These are phyloP conservation scores for Butorides virescens DNA, from an alignment of 2,113 vertebrate genomes.

Conservation along the genomic window DNA sequence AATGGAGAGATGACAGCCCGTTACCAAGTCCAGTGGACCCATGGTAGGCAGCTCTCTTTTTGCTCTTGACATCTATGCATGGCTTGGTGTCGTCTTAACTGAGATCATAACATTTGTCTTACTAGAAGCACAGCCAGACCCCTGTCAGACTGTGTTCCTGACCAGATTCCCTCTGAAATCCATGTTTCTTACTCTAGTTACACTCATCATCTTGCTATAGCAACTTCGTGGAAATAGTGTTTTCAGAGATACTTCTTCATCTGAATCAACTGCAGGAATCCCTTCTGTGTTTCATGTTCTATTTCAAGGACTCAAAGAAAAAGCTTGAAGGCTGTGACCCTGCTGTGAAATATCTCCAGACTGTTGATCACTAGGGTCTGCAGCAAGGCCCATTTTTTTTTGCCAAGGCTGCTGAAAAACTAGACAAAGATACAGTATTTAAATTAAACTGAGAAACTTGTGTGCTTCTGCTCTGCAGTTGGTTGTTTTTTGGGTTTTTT, in stretches of 20 bases:
- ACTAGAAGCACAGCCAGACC: neutral
- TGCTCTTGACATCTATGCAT: neutral
- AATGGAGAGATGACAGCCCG: neutral
- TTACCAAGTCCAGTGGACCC: neutral
- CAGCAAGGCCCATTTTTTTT: neutral
- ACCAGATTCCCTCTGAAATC: neutral
- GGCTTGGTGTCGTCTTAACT: neutral
- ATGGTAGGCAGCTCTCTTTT: neutral
- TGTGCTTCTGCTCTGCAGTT: neutral
- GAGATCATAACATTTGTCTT: neutral
- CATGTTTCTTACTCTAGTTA: neutral
- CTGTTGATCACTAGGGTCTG: neutral
- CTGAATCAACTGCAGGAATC: neutral
- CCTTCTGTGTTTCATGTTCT: neutral
- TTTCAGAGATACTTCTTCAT: neutral
- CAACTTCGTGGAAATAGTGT: neutral
- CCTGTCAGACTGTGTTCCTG: neutral
- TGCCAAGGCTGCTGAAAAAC: neutral
- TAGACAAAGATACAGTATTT: neutral
- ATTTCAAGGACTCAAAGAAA: neutral
- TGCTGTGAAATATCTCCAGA: neutral
- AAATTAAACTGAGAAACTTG: neutral
- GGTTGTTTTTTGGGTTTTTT: no score
- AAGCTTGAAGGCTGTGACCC: neutral
- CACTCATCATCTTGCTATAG: neutral